Evolutionary conservation across 2,797 vertebrate genomes (phyloP), one percentile per base, ranked within the genome.

Genomic region (Sandelia bainsii): DNA sequence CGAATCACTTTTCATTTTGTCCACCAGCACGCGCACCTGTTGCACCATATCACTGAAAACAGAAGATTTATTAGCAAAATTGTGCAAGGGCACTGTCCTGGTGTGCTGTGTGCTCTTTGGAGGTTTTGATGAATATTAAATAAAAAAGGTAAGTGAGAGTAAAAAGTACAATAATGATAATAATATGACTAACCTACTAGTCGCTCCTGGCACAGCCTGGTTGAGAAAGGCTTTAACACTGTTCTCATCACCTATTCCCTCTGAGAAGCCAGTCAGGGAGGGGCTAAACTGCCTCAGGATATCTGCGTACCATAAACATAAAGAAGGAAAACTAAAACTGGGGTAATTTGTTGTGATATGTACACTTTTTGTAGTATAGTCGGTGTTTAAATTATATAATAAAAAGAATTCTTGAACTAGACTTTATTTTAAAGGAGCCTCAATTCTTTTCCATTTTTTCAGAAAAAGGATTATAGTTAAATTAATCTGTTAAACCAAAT

Each of bases 191-290:
- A 89, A 98, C 98, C 91, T 75, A 77, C 95, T 92, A 77, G 90
- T 90, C 3, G 97, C 96, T 90, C 96, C 95, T 0, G 97, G 63
- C 58, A 96, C 94, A 27, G 98, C 98, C 88, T 96, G 96, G 86
- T 98, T 99, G 62, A 99, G 92, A 87, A 95, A 97, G 0, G 96
- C 93, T 5, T 62, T 62, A 0, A 79, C 37, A 3, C 72, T 58
- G 10, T 70, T 61, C 48, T 83, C 74, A 0, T 45, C 62, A 1
- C 96, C 95, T 0, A 48, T 85, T 77, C 95, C 95, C 4, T 83
- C 61, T 0, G 97, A 95, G 34, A 95, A 98, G 79, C 97, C 97
- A 1, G 67, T 72, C 59, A 98, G 71, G 0, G 45, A 48, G 22
- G 72, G 66, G 74, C 93, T 96, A 84, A 98, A 99, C 85, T 95